Evolutionary conservation across 1,140 invertebrate species (phyloP).

Genomic region (Orius laevigatus): DNA sequence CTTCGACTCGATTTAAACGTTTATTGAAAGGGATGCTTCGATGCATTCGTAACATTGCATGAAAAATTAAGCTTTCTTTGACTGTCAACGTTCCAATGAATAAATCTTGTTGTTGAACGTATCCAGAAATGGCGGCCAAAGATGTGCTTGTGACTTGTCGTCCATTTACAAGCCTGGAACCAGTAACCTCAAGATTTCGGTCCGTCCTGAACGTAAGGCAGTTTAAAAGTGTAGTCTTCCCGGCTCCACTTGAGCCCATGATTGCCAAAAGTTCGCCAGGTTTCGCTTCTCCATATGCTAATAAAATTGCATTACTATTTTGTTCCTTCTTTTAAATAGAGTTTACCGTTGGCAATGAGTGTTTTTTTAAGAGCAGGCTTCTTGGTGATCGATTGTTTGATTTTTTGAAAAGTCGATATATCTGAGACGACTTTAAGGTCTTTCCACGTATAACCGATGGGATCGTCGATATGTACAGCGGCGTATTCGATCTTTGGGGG

Average conservation of each 20-base stretch:
- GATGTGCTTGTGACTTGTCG: conserved; percentile 39
- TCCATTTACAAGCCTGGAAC: conserved; percentile 54
- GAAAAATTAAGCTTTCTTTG: conserved; percentile 74
- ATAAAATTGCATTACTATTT: conserved; percentile 20
- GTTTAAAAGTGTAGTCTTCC: conserved; percentile 90
- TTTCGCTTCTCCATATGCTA: conserved; percentile 70
- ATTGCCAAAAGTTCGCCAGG: conserved; percentile 82
- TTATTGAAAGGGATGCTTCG: conserved; percentile 52
- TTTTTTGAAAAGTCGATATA: too few relatives aligned
- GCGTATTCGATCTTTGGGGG: too few relatives aligned
- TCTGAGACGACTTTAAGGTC: too few relatives aligned
- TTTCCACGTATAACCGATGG: too few relatives aligned
- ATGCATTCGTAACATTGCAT: conserved; percentile 89
- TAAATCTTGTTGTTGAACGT: conserved; percentile 91
- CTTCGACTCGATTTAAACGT: conserved; percentile 66
- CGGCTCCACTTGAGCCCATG: conserved; percentile 87
- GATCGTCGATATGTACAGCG: too few relatives aligned
- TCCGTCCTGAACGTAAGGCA: conserved; percentile 64
- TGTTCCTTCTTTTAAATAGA: background rate
- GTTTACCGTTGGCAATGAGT: too few relatives aligned
- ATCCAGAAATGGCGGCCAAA: conserved; percentile 67
- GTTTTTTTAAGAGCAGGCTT: too few relatives aligned
- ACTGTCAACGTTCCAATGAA: conserved; percentile 88
- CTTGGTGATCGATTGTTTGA: too few relatives aligned
- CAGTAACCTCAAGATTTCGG: conserved; percentile 48